Conservation (phyloP, 1,140 invertebrate genomes). For the Lordiphosa clarofinis region DNA sequence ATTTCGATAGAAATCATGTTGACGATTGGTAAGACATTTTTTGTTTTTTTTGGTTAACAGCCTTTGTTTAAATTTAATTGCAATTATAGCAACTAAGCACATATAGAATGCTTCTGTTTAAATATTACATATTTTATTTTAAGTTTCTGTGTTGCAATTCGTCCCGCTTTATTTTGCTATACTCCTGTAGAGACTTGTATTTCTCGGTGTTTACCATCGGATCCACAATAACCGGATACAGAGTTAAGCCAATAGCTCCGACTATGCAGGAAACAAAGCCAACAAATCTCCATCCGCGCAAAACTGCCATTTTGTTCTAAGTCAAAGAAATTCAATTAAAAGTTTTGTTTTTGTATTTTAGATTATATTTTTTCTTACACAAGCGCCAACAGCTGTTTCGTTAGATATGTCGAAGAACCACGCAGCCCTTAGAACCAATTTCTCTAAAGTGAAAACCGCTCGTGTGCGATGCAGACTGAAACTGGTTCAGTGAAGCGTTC, state of each 20-base stretch:
- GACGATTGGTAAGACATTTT: too few relatives aligned
- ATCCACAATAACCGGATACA: conserved; percentile 84
- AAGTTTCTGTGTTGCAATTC: conserved; percentile 29
- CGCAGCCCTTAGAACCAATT: too few relatives aligned
- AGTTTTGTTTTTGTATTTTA: too few relatives aligned
- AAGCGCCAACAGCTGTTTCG: conserved; percentile 5
- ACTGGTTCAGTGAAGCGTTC: too few relatives aligned
- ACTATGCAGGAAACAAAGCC: conserved; percentile 83
- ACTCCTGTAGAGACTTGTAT: conserved; percentile 81
- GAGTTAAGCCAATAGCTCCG: conserved; percentile 81
- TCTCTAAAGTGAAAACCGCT: too few relatives aligned
- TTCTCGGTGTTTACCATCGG: conserved; percentile 84
- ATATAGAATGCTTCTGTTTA: too few relatives aligned
- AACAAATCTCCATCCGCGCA: conserved; percentile 83
- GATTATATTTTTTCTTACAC: not conserved
- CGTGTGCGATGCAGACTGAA: too few relatives aligned
- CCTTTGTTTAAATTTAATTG: too few relatives aligned
- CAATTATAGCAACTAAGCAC: too few relatives aligned
- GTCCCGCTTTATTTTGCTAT: conserved; percentile 41
- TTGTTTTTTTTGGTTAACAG: too few relatives aligned
- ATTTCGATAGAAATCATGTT: too few relatives aligned
- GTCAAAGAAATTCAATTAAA: conserved; percentile 7
- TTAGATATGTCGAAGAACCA: conserved; percentile 2
- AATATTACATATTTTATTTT: conserved; percentile 14
- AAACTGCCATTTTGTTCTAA: conserved; percentile 64